Conservation (phyloP, 1,140 invertebrate genomes). For the Drosophila funebris region DNA sequence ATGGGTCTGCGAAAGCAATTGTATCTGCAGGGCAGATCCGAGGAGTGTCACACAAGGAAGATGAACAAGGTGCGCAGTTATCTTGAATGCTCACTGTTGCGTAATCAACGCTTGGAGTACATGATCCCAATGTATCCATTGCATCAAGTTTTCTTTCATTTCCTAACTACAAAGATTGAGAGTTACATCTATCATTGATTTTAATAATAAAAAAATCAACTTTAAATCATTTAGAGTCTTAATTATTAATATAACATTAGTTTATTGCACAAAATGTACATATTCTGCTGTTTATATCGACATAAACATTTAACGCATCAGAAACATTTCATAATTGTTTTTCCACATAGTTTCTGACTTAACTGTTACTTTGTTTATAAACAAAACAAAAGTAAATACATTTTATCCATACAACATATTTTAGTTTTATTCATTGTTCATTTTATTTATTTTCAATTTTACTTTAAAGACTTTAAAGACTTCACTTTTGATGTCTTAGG, state of each 20-base stretch:
- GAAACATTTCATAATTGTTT: background rate
- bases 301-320: too few species aligned
- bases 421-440: background rate
- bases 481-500: too few species aligned
- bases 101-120: conserved; percentile 1
- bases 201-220: too few species aligned
- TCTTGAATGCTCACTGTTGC: background rate
- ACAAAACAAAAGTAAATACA: background rate
- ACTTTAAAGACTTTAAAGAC: background rate
- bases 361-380: conserved; percentile 1
- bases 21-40: background rate
- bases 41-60: background rate
- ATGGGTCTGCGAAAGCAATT: background rate
- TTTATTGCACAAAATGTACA: too few species aligned
- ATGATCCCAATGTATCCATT: background rate
- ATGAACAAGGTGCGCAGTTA: background rate
- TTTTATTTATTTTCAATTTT: background rate
- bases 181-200: background rate
- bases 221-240: too few species aligned
- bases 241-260: too few species aligned
- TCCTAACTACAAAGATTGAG: background rate
- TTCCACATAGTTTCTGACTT: background rate
- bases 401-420: too few species aligned
- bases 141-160: background rate
- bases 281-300: too few species aligned